These are phyloP conservation scores for Melanotaenia duboulayi DNA, from an alignment of 2,113 vertebrate genomes.

Conservation along the genomic window DNA sequence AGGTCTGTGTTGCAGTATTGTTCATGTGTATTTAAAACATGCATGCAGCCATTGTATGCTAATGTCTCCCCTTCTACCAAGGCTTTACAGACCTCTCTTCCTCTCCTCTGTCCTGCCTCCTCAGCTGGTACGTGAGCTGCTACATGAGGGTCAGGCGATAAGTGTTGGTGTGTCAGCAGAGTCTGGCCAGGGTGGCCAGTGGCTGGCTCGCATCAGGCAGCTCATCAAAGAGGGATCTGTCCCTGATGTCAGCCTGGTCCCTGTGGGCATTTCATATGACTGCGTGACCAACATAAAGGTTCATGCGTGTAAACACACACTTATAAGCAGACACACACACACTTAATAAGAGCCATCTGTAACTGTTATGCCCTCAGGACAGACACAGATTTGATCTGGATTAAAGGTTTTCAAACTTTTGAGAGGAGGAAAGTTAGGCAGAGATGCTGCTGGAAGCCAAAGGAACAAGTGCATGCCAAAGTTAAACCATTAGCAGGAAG, in stretches of 20 bases:
- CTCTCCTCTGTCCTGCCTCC: background rate
- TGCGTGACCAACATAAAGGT: slow-evolving; percentile 61
- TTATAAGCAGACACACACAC: slow-evolving; percentile 7
- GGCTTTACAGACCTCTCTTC: slow-evolving; percentile 20
- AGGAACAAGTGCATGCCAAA: background rate
- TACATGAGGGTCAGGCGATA: slow-evolving; percentile 84
- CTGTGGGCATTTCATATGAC: slow-evolving; percentile 89
- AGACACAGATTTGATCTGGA: slow-evolving; percentile 25
- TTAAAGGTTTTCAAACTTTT: slow-evolving; percentile 5
- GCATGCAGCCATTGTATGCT: slow-evolving; percentile 38
- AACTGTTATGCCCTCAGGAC: slow-evolving; percentile 19
- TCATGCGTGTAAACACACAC: slow-evolving; percentile 33
- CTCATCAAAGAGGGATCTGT: slow-evolving; percentile 74
- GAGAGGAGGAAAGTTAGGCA: slow-evolving; percentile 9
- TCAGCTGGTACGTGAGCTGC: slow-evolving; percentile 87
- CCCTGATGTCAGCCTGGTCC: slow-evolving; percentile 84
- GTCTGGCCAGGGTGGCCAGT: slow-evolving; percentile 67
- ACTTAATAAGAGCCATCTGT: slow-evolving; percentile 27
- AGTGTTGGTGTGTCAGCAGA: slow-evolving; percentile 84
- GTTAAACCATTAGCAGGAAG: slow-evolving; percentile 8
- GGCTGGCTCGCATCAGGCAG: slow-evolving; percentile 79
- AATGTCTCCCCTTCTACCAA: slow-evolving; percentile 26
- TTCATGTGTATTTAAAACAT: slow-evolving; percentile 18
- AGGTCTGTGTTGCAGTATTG: background rate
- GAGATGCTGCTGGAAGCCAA: slow-evolving; percentile 12